These are phyloP conservation scores for Remorina albescens DNA, from an alignment of 2,797 vertebrate genomes.

Conservation along the genomic window DNA sequence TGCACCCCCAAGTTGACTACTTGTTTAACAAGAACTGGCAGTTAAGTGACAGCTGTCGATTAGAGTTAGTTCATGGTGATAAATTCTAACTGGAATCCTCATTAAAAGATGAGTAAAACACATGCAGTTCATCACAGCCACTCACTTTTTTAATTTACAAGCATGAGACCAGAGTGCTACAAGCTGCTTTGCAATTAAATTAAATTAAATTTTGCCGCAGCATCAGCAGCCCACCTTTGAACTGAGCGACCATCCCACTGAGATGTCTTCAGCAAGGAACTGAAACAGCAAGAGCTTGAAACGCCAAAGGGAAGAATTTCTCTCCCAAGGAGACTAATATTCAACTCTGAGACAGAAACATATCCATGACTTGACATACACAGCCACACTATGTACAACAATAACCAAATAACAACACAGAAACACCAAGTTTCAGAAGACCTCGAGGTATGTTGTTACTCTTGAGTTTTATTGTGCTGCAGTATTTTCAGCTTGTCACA, in stretches of 20 bases:
- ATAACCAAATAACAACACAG: background rate
- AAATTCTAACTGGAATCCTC: conserved; percentile 38
- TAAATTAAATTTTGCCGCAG: conserved; percentile 8
- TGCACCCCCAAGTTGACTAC: conserved; percentile 4
- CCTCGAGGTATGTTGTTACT: conserved; percentile 12
- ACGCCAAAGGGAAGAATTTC: background rate
- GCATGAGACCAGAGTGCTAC: background rate
- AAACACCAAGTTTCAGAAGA: background rate
- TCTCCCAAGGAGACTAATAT: background rate
- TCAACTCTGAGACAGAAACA: background rate
- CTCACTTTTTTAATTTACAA: conserved; percentile 18
- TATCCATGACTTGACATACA: background rate
- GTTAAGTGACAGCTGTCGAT: conserved; percentile 60
- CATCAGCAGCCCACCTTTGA: conserved; percentile 1
- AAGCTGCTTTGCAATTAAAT: conserved; percentile 23
- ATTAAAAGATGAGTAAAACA: conserved; percentile 44
- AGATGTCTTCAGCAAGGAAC: background rate
- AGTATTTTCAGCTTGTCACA: conserved; percentile 23
- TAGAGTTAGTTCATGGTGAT: conserved; percentile 18
- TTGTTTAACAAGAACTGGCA: conserved; percentile 48
- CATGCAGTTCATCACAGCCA: conserved; percentile 14
- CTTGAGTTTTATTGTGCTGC: conserved; percentile 9
- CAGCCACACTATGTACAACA: too few species aligned
- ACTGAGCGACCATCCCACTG: background rate
- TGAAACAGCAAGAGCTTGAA: background rate